Percentiles rank a stretch among this genome's conserved stretches.
Conservation (phyloP, 2,113 vertebrate species). For the Jaculus jaculus region DNA sequence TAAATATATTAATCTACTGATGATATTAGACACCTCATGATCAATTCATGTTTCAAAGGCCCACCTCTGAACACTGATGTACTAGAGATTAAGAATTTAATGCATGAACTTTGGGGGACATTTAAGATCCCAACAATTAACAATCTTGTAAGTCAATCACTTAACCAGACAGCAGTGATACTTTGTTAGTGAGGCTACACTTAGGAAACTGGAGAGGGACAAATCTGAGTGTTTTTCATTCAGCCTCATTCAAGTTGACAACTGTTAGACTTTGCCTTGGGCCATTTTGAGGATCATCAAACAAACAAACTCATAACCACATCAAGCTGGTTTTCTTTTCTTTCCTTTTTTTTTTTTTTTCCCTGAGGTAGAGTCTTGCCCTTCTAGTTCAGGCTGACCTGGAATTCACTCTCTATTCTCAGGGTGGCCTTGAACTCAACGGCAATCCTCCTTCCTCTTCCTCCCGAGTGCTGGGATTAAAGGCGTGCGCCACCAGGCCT, state of each 20-base stretch:
- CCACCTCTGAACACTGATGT: not conserved
- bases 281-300: not conserved
- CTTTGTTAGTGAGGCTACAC: not conserved
- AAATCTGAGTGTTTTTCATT: not conserved
- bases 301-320: not conserved
- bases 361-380: too few species aligned
- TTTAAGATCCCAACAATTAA: not conserved
- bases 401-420: too few species aligned
- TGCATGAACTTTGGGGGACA: not conserved
- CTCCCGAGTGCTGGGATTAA: too few species aligned
- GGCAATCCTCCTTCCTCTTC: too few species aligned
- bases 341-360: too few species aligned
- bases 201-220: not conserved
- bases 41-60: not conserved
- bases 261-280: not conserved
- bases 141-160: not conserved
- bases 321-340: slow-evolving; percentile 13
- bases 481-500: too few species aligned
- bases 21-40: not conserved
- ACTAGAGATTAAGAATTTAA: not conserved
- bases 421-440: too few species aligned
- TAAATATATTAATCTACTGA: not conserved
- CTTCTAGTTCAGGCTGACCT: too few species aligned
- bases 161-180: not conserved
- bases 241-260: not conserved